Base-by-base conservation (phyloP, 2,113 vertebrate species). In the Peromyscus polionotus region DNA sequence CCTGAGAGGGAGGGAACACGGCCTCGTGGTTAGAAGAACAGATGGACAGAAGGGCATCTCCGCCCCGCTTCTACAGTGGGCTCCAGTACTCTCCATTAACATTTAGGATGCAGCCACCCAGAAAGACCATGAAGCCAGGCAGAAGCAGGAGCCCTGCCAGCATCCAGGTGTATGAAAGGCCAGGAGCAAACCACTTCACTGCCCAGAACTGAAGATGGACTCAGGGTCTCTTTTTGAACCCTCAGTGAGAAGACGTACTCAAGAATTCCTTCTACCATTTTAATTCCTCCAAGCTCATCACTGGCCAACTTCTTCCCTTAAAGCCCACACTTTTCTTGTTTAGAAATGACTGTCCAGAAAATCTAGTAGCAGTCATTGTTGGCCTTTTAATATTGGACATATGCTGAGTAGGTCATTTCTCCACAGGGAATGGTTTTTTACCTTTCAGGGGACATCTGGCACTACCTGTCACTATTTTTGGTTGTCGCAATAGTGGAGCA, bases 11-110 rank as follows among this genome's bases (percentile, higher is more conserved):
- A 91, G 83, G 77, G 77, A 94, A 48, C 89, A 54, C 0, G 0
- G 84, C 17, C 67, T 89, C 36, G 0, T 26, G 42, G 63, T 86
- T 89, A 61, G 63, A 8, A 39, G 92, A 93, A 87, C 95, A 97
- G 91, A 96, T 76, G 86, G 97, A 80, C 28, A 0, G 1, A 80
- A 94, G 94, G 88, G 81, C 67, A 92, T 61, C 11, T 77, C 84
- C 8, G 31, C 16, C 16, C 77, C 20, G 72, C 76, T 75, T 77
- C 28, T 3, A 2, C 14, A 65, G 39, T 19, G 4, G 72, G 54
- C 67, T 94, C 33, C 19, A 42, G 42, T 11, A 7, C 14, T 96
- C 72, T 7, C 51, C 57, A 73, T 90, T 75, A 83, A 61, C 83
- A 73, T 85, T 90, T 59, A 88, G 67, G 48, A 87, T 10, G 42